phyloP scores from a whole-genome alignment of 2,113 vertebrate species.

The Vulpes vulpes region DNA sequence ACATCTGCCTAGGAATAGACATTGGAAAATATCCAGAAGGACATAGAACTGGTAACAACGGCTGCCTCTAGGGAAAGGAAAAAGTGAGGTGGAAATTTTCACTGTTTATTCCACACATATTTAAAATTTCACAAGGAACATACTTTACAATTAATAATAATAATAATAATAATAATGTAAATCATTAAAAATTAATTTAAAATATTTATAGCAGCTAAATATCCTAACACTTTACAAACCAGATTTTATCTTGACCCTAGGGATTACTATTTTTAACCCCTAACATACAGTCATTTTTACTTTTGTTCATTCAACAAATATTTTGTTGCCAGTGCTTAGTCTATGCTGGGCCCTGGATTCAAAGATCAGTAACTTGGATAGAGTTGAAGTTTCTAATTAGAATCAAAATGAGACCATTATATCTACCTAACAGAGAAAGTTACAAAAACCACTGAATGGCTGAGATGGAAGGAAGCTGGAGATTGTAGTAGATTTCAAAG shows the following conservation, averaged over 20 bases:
- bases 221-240: background rate
- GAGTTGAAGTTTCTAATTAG: background rate
- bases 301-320: conserved; percentile 41
- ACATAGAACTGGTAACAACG: background rate
- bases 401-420: conserved; percentile 10
- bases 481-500: background rate
- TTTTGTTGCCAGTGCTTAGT: background rate
- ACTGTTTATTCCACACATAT: background rate
- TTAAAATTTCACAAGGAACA: conserved; percentile 4
- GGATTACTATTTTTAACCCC: conserved; percentile 7
- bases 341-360: background rate
- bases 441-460: background rate
- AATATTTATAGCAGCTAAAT: background rate
- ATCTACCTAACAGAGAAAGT: background rate
- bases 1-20: background rate
- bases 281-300: background rate
- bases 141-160: background rate
- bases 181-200: background rate
- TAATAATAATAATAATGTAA: background rate
- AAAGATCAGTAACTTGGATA: background rate
- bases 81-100: background rate
- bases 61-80: background rate
- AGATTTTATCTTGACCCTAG: conserved; percentile 27
- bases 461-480: background rate
- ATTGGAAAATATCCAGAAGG: background rate